Evolutionary conservation across 2,113 vertebrate species (phyloP).

Genomic region (Helogale parvula): DNA sequence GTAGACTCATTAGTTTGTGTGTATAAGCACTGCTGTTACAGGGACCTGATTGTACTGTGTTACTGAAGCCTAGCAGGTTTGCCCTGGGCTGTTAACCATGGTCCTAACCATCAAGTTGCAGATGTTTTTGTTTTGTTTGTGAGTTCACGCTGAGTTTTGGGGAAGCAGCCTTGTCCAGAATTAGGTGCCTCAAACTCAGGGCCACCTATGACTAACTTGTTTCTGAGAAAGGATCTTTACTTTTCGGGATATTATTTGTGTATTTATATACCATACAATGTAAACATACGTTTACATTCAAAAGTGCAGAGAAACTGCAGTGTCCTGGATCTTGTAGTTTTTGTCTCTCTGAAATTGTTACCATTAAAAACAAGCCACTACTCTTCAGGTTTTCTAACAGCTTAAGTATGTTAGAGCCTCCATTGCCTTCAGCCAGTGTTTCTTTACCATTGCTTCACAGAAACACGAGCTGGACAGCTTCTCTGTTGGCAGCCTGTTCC

Average conservation of each 20-base stretch:
- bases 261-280: not conserved
- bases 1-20: not conserved
- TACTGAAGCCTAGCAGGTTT: conserved; percentile 13
- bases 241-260: not conserved
- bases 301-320: not conserved
- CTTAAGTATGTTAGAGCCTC: not conserved
- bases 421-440: not conserved
- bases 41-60: not conserved
- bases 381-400: not conserved
- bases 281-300: not conserved
- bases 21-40: not conserved
- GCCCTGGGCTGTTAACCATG: not conserved
- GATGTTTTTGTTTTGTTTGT: not conserved
- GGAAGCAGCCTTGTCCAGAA: not conserved
- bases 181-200: not conserved
- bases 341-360: conserved; percentile 2
- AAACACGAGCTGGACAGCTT: not conserved
- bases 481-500: not conserved
- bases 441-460: not conserved
- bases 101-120: not conserved
- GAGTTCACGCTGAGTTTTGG: not conserved
- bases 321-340: not conserved
- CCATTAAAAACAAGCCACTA: not conserved
- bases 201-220: not conserved
- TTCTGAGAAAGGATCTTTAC: not conserved